Conservation (phyloP, 2,113 vertebrate genomes). For the Microtus pennsylvanicus region DNA sequence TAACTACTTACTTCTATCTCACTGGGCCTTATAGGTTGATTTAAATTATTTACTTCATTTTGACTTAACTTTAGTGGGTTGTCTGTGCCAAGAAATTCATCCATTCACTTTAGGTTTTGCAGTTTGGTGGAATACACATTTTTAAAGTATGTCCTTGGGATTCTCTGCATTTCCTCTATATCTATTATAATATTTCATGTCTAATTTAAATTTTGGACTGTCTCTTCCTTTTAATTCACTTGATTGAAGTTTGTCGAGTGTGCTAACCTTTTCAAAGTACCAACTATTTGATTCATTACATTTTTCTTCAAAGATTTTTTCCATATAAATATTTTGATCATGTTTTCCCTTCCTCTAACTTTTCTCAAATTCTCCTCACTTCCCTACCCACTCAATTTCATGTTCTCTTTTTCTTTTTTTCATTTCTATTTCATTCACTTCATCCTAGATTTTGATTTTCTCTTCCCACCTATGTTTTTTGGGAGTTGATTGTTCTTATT, state of each 20-base stretch:
- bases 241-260: neutral
- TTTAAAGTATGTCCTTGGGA: neutral
- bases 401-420: no score
- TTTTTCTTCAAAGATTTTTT: neutral
- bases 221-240: neutral
- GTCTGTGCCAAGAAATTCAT: neutral
- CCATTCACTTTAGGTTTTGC: neutral
- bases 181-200: neutral
- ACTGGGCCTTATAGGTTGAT: no score
- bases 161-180: neutral
- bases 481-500: neutral
- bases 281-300: neutral
- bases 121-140: neutral
- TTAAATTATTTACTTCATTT: neutral
- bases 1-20: neutral
- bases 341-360: no score
- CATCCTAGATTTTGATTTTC: neutral
- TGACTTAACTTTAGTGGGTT: neutral
- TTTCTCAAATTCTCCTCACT: no score
- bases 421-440: neutral
- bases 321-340: neutral
- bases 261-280: neutral
- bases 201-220: neutral
- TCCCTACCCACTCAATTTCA: no score
- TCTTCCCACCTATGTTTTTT: neutral